These are phyloP conservation scores for Fragum whitleyi DNA, from an alignment of 2,888 invertebrate genomes.

Conservation along the genomic window DNA sequence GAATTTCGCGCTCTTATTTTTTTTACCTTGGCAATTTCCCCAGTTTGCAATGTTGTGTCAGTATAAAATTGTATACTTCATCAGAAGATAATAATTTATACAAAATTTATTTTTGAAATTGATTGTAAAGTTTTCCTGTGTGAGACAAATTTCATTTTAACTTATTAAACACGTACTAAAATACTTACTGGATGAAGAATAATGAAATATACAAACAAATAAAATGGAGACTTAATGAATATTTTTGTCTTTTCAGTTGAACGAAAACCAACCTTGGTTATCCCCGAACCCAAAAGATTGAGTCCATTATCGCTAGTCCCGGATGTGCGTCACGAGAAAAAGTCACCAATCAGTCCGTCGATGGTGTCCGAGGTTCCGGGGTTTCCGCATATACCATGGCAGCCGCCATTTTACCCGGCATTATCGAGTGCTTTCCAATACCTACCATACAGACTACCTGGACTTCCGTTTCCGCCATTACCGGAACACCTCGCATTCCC, in stretches of 20 bases:
- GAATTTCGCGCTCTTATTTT: no score
- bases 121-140: no score
- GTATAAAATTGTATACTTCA: no score
- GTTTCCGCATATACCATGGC: conserved; percentile 44
- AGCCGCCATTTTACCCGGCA: conserved; percentile 41
- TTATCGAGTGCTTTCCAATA: conserved; percentile 22
- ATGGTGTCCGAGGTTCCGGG: conserved; percentile 8
- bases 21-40: no score
- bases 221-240: no score
- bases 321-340: conserved; percentile 9
- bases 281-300: conserved; percentile 48
- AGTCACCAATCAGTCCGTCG: conserved; percentile 6
- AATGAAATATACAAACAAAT: no score
- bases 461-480: conserved; percentile 37
- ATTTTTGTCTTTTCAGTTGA: conserved; percentile 11
- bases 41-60: no score
- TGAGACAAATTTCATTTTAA: no score
- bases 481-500: conserved; percentile 38
- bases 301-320: conserved; percentile 4
- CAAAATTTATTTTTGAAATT: no score
- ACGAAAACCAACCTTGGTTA: conserved; percentile 30
- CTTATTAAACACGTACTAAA: no score
- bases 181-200: no score
- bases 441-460: conserved; percentile 29
- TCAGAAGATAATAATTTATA: no score